Evolutionary conservation across 2,797 vertebrate species (phyloP).

Genomic region (Rousettus madagascariensis): DNA sequence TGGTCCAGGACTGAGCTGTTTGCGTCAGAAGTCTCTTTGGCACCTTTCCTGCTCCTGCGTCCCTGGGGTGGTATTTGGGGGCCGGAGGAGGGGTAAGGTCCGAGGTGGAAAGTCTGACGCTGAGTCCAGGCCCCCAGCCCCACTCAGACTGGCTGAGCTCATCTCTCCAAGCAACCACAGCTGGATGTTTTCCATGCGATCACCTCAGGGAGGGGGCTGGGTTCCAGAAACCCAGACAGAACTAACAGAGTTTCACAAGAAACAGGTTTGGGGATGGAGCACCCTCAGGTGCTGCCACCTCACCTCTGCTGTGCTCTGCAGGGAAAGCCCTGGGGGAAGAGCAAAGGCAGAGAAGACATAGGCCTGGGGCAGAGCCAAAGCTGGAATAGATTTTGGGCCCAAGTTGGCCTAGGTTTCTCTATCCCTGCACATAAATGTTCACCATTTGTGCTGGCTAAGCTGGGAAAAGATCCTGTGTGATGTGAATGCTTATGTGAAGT

Average conservation of each 20-base stretch:
- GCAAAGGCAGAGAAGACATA: not conserved
- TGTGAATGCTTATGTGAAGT: not conserved
- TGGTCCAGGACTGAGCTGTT: not conserved
- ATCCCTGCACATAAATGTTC: not conserved
- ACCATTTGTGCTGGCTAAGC: not conserved
- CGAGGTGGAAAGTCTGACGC: constrained; percentile 75
- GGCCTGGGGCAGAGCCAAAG: not conserved
- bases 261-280: not conserved
- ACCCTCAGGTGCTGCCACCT: not conserved
- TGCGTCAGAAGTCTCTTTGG: constrained; percentile 59
- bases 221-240: constrained; percentile 47
- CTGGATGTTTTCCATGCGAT: constrained; percentile 73
- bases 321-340: not conserved
- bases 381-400: not conserved
- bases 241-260: not conserved
- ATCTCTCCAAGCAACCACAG: constrained; percentile 71
- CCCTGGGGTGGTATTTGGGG: constrained; percentile 60
- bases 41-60: constrained; percentile 52
- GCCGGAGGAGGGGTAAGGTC: constrained; percentile 38
- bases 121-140: constrained; percentile 62
- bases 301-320: not conserved
- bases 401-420: not conserved
- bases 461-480: not conserved
- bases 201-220: constrained; percentile 59
- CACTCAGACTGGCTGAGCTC: constrained; percentile 68